phyloP scores from a whole-genome alignment of 2,888 invertebrate genomes.

The Limnephilus marmoratus region DNA sequence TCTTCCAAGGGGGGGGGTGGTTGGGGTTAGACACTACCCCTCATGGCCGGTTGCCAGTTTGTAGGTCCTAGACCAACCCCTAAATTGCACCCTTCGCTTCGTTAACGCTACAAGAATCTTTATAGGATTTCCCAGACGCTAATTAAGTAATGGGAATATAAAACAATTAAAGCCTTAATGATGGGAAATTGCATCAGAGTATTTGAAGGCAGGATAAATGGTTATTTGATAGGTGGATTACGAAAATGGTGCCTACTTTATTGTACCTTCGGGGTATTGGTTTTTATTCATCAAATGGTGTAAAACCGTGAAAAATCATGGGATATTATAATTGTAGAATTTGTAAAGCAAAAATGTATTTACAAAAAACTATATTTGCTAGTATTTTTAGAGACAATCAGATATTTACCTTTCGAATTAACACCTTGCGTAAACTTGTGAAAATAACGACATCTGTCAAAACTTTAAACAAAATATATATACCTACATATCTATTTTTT shows the following conservation, averaged over 20 bases:
- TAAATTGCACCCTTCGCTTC: background rate
- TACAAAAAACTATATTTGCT: no score
- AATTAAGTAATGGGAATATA: background rate
- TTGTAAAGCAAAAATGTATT: no score
- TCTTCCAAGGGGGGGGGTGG: background rate
- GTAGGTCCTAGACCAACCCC: background rate
- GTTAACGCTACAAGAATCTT: background rate
- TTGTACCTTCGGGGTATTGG: background rate
- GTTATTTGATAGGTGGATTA: background rate
- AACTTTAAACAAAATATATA: no score
- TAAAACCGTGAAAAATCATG: no score
- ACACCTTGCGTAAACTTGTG: no score
- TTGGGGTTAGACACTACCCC: background rate
- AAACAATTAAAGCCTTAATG: background rate
- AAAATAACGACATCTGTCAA: no score
- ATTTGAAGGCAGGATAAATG: no score
- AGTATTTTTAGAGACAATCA: no score
- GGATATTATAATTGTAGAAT: no score
- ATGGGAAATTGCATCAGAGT: background rate
- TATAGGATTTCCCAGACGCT: background rate
- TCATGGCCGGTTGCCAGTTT: background rate
- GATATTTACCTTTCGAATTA: no score
- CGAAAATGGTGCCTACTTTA: background rate
- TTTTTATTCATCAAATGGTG: background rate
- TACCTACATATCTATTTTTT: no score